Evolutionary conservation across 2,797 vertebrate genomes (phyloP), one percentile per base, ranked within the genome.

Genomic region (Sciurus vulgaris): DNA sequence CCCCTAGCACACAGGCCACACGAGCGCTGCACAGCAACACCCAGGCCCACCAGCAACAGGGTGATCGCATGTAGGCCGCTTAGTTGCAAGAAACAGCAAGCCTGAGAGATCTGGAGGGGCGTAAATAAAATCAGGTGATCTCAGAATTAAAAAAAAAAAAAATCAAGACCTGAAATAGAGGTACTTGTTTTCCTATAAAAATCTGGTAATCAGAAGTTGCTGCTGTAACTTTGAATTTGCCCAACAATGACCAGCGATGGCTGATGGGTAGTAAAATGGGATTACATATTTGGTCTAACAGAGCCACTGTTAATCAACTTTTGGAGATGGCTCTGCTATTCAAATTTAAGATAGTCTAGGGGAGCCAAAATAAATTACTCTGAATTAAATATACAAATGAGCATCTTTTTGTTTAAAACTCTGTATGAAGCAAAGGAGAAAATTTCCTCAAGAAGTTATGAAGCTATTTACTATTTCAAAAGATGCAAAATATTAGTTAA

Each of bases 391-490:
- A 30, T 1, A 54, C 30, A 78, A 17, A 67, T 17, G 51, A 54
- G 35, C 20, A 30, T 26, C 5, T 14, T 33, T 73, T 56, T 44
- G 24, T 44, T 49, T 74, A 44, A 15, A 90, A 69, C 12, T 69
- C 33, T 49, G 4, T 22, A 28, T 22, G 35, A 56, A 74, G 24
- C 73, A 73, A 85, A 89, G 41, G 28, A 88, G 49, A 91, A 54
- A 18, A 56, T 70, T 30, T 20, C 38, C n/a, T 35, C 17, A 89
- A 47, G 38, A 35, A 41, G 20, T 38, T 7, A 33, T 2, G 1
- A 86, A 94, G 44, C 11, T 20, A 20, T 30, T 63, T 74, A 88
- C 33, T 44, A 86, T 72, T 70, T 72, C 65, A 70, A 82, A 84
- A 78, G 11, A 85, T 14, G 44, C 0, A 38, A 35, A 59, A 14